Percentiles rank a stretch among this genome's conserved stretches.
phyloP scores from a whole-genome alignment of 1,140 invertebrate genomes.

The Ectropis grisescens region DNA sequence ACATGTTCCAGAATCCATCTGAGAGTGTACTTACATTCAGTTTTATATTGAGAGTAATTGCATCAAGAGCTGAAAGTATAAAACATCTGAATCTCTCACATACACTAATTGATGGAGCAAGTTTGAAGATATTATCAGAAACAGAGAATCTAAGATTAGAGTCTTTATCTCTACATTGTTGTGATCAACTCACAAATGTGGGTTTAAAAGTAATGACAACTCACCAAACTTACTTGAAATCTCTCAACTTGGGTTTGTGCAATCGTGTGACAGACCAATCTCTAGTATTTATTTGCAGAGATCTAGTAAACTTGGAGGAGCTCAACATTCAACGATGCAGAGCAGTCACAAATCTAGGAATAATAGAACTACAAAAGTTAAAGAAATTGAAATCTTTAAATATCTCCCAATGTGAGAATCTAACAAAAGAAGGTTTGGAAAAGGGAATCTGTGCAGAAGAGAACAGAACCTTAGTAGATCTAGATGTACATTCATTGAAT shows the following conservation, averaged over 20 bases:
- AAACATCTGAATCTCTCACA: constrained; percentile 75
- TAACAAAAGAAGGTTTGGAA: constrained; percentile 73
- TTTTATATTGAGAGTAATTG: constrained; percentile 73
- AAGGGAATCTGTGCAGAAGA: constrained; percentile 67
- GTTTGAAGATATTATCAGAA: constrained; percentile 70
- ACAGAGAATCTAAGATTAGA: constrained; percentile 70
- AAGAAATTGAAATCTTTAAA: constrained; percentile 72
- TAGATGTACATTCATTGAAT: constrained; percentile 74
- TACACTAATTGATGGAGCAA: constrained; percentile 75
- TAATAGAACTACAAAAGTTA: constrained; percentile 68
- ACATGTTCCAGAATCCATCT: constrained; percentile 69
- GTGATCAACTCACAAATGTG: constrained; percentile 76
- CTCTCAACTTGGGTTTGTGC: constrained; percentile 75
- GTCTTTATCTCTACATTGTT: constrained; percentile 71
- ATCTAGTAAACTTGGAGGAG: constrained; percentile 68
- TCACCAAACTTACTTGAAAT: constrained; percentile 71
- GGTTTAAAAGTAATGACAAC: constrained; percentile 71
- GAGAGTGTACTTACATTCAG: constrained; percentile 79
- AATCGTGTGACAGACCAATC: constrained; percentile 75
- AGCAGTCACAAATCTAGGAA: constrained; percentile 73
- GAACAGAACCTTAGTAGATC: constrained; percentile 55
- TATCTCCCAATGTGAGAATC: constrained; percentile 76
- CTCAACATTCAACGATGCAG: constrained; percentile 73
- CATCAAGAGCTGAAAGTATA: constrained; percentile 66
- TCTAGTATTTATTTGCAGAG: constrained; percentile 70